Evolutionary conservation across 1,140 invertebrate species (phyloP).

Genomic region (Heliconius hermathena): DNA sequence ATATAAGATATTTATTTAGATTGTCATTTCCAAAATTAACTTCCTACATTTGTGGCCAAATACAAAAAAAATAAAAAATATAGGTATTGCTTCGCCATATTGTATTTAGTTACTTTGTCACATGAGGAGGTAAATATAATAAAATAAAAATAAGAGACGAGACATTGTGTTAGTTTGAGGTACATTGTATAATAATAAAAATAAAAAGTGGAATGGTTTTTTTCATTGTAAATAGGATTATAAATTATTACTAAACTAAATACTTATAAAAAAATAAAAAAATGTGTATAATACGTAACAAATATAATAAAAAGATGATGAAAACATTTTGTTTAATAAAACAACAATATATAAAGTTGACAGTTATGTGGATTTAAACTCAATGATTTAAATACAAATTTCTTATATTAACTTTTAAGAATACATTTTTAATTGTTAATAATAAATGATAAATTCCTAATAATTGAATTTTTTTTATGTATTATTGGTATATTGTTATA

Average conservation of each 20-base stretch:
- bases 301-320: not conserved
- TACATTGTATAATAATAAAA: not conserved
- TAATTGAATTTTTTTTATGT: not conserved
- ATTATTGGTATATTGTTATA: no score
- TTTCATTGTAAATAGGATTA: conserved; percentile 2
- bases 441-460: not conserved
- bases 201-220: not conserved
- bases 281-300: not conserved
- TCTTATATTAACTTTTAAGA: not conserved
- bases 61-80: not conserved
- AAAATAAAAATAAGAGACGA: not conserved
- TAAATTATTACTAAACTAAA: not conserved
- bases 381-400: not conserved
- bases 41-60: not conserved
- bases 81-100: not conserved
- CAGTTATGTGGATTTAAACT: not conserved
- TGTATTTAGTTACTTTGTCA: not conserved
- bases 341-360: not conserved
- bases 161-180: not conserved
- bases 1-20: not conserved
- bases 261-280: not conserved
- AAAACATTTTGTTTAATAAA: not conserved
- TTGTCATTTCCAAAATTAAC: not conserved
- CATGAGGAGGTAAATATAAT: not conserved
- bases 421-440: not conserved